Base-by-base conservation (phyloP, 1,140 invertebrate species). In the Sipha flava region DNA sequence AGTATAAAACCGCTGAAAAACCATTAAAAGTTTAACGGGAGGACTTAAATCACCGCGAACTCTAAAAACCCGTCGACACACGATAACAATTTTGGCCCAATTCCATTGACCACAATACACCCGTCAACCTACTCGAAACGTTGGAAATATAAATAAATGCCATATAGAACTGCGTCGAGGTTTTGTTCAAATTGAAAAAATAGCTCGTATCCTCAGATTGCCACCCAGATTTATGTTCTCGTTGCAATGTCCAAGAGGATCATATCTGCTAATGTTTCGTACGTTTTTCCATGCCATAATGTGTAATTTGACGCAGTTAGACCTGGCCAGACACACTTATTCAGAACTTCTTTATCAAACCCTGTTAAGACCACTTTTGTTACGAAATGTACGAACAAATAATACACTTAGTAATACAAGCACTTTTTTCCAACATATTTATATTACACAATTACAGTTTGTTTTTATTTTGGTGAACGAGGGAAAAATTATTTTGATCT, bases 11-110 rank as follows among this genome's bases (percentile, higher is more conserved):
- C 73, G 21, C 34, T 21, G 73, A 37, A 77, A 77, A 57, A 77
- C 73, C 73, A 77, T 77, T 77, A 77, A 77, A 77, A 77, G 73
- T 77, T 77, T 23, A 77, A 43, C 73, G 73, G 73, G 31, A 37
- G 52, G 73, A 77, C 73, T 77, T 77, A 77, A 77, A 77, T 77
- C 73, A 77, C 73, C 47, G 52, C 45, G 29, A 34, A 34, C 45
- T 34, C 70, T 43, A 47, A 23, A 54, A 77, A 57, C 52, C 52
- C 73, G 73, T 57, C 49, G 73, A 77, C 73, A 57, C 72, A 77
- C 73, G 73, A 77, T 77, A 77, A 77, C 47, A 59, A 77, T 77
- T 77, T 77, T 77, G 73, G 73, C 47, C 52, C 73, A 26, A 59
- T 40, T 59, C 73, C 73, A 77, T 77, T 43, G 73, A 77, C 73